Evolutionary conservation across 1,140 invertebrate species (phyloP), one percentile per base, ranked within the genome.

Genomic region (Megalopta genalis): DNA sequence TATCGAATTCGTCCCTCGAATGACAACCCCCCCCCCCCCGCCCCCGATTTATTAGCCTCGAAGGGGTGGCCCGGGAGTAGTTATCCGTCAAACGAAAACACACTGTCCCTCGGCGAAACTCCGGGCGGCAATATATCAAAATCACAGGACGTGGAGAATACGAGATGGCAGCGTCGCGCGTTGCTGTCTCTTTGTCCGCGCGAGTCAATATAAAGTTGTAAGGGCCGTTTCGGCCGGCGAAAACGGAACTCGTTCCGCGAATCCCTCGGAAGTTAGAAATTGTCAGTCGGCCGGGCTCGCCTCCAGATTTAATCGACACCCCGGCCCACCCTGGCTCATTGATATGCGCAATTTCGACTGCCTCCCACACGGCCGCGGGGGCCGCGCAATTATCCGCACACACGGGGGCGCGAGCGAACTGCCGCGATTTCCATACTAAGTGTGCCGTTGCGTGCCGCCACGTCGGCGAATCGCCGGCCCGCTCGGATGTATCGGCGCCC

Each of bases 261-360:
- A 78, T 57, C 63, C 37, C 49, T 70, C 21, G 46, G 67, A 63
- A 78, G 82, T 84, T 79, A 76, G 71, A 63, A 76, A 84, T 84
- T 74, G 83, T 75, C 83, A 80, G 82, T 57, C 42, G 76, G 49
- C 52, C 66, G 54, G 60, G 49, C 49, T 52, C 21, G 71, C 71
- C 70, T 84, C 71, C 57, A 85, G 83, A 85, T 85, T 84, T 76
- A 80, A 85, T 85, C 83, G 74, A 76, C 68, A 49, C 73, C 73
- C 76, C 80, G 4, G 7, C 32, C 27, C 27, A 21, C 39, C 23
- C 49, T 18, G 69, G 71, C 73, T 86, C 80, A 85, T 86, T 86
- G 84, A 85, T 86, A 86, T 86, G 83, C 84, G 84, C 83, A 86
- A 86, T 86, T 86, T 86, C 80, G 83, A 73, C 83, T 80, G 80